These are phyloP conservation scores for Drosophila suzukii DNA, from an alignment of 1,140 invertebrate genomes.

Conservation along the genomic window DNA sequence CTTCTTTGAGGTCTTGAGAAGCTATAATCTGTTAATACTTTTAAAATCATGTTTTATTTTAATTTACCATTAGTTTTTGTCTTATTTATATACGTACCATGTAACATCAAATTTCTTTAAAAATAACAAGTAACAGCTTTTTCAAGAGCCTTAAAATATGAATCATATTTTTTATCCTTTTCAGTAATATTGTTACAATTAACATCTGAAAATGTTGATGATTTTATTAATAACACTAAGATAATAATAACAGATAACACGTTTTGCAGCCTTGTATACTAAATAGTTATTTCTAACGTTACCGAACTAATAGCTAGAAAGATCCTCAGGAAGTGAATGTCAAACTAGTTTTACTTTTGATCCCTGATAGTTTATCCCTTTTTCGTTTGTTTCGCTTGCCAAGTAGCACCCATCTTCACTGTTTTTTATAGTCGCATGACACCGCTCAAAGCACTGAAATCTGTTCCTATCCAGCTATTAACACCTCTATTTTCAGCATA, in stretches of 20 bases:
- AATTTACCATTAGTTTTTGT: neutral
- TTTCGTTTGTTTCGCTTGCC: conserved; percentile 25
- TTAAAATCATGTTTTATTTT: neutral
- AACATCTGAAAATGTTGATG: too few relatives aligned
- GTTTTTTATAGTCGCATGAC: conserved; percentile 22
- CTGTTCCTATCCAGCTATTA: neutral
- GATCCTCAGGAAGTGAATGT: neutral
- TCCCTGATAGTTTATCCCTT: neutral
- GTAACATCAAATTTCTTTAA: too few relatives aligned
- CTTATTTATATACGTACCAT: too few relatives aligned
- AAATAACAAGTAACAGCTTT: too few relatives aligned
- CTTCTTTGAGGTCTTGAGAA: conserved; percentile 2
- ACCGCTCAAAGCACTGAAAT: neutral
- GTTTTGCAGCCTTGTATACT: neutral
- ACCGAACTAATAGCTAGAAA: neutral
- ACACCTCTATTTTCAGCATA: conserved; percentile 49
- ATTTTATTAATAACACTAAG: too few relatives aligned
- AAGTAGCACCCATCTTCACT: conserved; percentile 25
- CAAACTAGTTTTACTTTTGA: conserved; percentile 1
- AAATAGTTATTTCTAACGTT: neutral
- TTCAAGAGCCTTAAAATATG: too few relatives aligned
- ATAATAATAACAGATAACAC: too few relatives aligned
- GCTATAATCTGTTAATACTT: neutral
- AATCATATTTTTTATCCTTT: too few relatives aligned
- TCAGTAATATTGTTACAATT: too few relatives aligned